phyloP scores from a whole-genome alignment of 2,797 vertebrate genomes.

The Oreonectes daqikongensis region DNA sequence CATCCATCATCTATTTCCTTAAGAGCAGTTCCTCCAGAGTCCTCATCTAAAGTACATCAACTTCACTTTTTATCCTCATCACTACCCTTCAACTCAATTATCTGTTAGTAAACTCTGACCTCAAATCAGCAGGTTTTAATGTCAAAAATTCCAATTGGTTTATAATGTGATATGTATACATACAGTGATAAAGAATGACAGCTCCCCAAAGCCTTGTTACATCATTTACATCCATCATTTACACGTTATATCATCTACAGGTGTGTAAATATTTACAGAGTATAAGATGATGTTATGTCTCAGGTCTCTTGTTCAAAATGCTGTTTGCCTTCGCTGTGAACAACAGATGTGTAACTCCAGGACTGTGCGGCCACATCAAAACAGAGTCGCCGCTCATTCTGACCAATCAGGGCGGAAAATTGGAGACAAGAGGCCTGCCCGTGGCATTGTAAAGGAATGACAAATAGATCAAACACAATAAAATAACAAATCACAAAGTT shows the following conservation, averaged over 20 bases:
- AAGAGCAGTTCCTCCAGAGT: background rate
- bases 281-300: background rate
- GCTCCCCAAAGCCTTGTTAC: background rate
- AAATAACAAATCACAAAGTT: no score
- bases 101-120: slow-evolving; percentile 9
- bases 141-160: background rate
- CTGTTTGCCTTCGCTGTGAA: slow-evolving; percentile 28
- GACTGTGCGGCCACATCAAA: slow-evolving; percentile 81
- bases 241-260: background rate
- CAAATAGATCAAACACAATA: no score
- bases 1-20: slow-evolving; percentile 9
- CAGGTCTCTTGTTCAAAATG: background rate
- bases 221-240: background rate
- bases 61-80: background rate
- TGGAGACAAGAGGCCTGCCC: slow-evolving; percentile 85
- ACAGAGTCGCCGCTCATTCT: slow-evolving; percentile 83
- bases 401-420: slow-evolving; percentile 99
- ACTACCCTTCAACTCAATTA: background rate
- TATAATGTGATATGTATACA: background rate
- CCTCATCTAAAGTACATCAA: slow-evolving; percentile 7
- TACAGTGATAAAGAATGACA: background rate
- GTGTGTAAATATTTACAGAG: slow-evolving; percentile 56
- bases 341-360: slow-evolving; percentile 53
- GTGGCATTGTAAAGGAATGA: no score
- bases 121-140: background rate